Conservation (phyloP, 2,113 vertebrate genomes). For the Periophthalmodon schlosseri region DNA sequence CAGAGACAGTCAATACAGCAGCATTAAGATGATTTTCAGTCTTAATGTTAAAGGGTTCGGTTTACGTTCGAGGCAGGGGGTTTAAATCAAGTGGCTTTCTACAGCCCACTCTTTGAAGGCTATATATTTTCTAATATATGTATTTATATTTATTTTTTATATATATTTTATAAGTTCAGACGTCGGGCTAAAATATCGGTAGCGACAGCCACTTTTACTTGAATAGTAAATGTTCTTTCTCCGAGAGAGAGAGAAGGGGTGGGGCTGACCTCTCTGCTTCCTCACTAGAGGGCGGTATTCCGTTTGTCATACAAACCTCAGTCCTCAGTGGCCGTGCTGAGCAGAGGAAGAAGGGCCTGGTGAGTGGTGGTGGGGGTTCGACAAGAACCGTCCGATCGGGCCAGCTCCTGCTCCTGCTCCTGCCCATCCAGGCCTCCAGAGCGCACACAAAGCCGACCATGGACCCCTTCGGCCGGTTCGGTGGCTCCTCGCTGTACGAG, state of each 20-base stretch:
- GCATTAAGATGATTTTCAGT: no score
- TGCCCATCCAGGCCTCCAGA: not conserved
- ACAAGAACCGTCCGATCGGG: not conserved
- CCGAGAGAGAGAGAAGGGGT: not conserved
- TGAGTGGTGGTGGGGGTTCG: not conserved
- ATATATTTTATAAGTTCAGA: no score
- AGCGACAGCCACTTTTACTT: no score
- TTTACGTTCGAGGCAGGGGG: no score
- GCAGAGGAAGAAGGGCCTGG: constrained; percentile 10
- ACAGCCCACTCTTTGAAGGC: no score
- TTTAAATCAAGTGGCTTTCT: no score
- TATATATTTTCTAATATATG: no score
- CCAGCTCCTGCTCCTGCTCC: not conserved
- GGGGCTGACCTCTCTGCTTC: not conserved
- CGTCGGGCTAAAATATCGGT: no score
- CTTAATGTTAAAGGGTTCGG: no score
- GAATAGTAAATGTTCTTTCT: not conserved
- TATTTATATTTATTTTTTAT: no score
- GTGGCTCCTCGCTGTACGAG: not conserved
- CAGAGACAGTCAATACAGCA: no score
- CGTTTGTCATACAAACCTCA: not conserved
- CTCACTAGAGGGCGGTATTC: constrained; percentile 15
- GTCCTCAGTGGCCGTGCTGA: not conserved
- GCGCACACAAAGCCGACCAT: not conserved
- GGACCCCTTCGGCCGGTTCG: not conserved